A percentile compares a stretch with the other conserved stretches of the same genome.
These are phyloP conservation scores for Apotomis turbidana DNA, from an alignment of 2,888 invertebrate genomes.

Conservation along the genomic window DNA sequence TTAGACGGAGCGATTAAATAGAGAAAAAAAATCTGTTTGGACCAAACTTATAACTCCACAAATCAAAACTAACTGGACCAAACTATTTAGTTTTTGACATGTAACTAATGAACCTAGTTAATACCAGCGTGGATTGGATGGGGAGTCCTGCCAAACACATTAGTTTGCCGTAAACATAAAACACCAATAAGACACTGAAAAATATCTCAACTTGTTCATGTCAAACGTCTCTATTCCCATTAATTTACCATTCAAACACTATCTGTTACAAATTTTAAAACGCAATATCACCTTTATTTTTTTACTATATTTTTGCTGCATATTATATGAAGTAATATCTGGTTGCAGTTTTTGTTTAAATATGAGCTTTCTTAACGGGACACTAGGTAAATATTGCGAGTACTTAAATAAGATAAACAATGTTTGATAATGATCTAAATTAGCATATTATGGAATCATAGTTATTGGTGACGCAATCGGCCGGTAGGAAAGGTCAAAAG, in stretches of 20 bases:
- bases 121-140: too few relatives aligned
- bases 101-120: conserved; percentile 8
- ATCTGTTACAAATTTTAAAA: conserved; percentile 5
- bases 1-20: too few relatives aligned
- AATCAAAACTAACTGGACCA: conserved; percentile 7
- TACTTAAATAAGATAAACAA: too few relatives aligned
- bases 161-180: conserved; percentile 11
- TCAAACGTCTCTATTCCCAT: conserved; percentile 1
- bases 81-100: conserved; percentile 10
- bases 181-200: conserved; percentile 7
- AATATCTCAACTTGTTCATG: neutral
- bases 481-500: neutral
- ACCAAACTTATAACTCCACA: neutral
- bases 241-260: conserved; percentile 4
- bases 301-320: too few relatives aligned
- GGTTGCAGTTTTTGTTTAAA: too few relatives aligned
- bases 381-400: too few relatives aligned
- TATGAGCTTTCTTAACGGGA: too few relatives aligned
- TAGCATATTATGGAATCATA: neutral
- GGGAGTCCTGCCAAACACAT: conserved; percentile 8
- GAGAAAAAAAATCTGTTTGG: too few relatives aligned
- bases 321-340: too few relatives aligned
- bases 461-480: neutral
- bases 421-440: too few relatives aligned
- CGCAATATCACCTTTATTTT: neutral